Conservation (phyloP, 2,888 invertebrate genomes). For the Rhagophthalmus giganteus region DNA sequence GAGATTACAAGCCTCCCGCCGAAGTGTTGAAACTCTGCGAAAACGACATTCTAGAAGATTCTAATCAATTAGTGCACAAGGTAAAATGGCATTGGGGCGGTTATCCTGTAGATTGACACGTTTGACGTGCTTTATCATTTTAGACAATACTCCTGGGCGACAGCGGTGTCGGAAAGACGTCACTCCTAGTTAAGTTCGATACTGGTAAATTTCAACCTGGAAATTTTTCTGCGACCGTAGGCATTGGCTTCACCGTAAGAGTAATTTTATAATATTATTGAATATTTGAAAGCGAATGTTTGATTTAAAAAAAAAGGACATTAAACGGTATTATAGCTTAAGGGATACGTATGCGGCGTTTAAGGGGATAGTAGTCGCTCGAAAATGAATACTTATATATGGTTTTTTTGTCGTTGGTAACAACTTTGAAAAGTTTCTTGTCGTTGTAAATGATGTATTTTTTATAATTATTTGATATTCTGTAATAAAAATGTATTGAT, state of each 20-base stretch:
- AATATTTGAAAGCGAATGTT: too few relatives aligned
- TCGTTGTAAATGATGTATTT: too few relatives aligned
- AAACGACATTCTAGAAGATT: conserved; percentile 55
- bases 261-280: not conserved
- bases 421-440: too few relatives aligned
- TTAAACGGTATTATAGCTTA: too few relatives aligned
- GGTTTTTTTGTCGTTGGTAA: too few relatives aligned
- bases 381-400: too few relatives aligned
- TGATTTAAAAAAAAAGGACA: too few relatives aligned
- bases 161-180: conserved; percentile 92
- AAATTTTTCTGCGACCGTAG: conserved; percentile 92
- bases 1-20: conserved; percentile 75
- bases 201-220: conserved; percentile 89
- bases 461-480: too few relatives aligned
- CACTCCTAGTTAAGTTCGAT: conserved; percentile 89
- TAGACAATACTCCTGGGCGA: conserved; percentile 93
- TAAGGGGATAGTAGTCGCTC: too few relatives aligned
- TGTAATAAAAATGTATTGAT: too few relatives aligned
- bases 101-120: not conserved
- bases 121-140: conserved; percentile 38
- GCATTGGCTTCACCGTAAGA: conserved; percentile 93
- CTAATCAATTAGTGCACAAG: conserved; percentile 69
- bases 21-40: conserved; percentile 65
- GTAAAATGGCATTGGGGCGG: conserved; percentile 55
- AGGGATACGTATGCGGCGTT: too few relatives aligned